Evolutionary conservation across 2,113 vertebrate genomes (phyloP).

Genomic region (Sinocyclocheilus rhinocerous): DNA sequence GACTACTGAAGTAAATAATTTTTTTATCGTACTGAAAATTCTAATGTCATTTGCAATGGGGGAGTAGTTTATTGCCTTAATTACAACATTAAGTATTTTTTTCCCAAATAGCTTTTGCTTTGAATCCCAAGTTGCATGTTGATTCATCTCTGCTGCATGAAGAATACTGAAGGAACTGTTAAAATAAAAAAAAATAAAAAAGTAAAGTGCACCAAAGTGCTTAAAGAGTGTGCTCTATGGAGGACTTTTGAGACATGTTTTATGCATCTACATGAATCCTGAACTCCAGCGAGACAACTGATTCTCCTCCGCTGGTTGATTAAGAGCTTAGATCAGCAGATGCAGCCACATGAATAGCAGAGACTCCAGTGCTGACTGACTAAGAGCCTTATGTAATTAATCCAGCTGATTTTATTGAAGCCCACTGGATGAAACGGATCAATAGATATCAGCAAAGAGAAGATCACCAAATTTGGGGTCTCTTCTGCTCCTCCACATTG

Average conservation of each 20-base stretch:
- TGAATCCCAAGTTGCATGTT: background rate
- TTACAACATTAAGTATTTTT: background rate
- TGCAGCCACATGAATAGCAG: background rate
- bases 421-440: background rate
- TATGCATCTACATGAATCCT: background rate
- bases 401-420: slow-evolving; percentile 1
- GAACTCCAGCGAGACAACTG: background rate
- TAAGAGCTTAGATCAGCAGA: background rate
- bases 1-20: background rate
- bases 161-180: background rate
- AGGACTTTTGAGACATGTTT: background rate
- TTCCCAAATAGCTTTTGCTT: background rate
- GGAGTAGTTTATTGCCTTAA: background rate
- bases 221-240: background rate
- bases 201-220: background rate
- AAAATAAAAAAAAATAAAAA: background rate
- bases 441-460: background rate
- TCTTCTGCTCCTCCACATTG: background rate
- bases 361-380: background rate
- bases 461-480: background rate
- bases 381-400: slow-evolving; percentile 16
- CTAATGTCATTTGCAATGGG: background rate
- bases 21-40: background rate
- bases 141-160: background rate
- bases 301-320: background rate